Base-by-base conservation (phyloP, 2,113 vertebrate genomes). In the Stigmatopora nigra region DNA sequence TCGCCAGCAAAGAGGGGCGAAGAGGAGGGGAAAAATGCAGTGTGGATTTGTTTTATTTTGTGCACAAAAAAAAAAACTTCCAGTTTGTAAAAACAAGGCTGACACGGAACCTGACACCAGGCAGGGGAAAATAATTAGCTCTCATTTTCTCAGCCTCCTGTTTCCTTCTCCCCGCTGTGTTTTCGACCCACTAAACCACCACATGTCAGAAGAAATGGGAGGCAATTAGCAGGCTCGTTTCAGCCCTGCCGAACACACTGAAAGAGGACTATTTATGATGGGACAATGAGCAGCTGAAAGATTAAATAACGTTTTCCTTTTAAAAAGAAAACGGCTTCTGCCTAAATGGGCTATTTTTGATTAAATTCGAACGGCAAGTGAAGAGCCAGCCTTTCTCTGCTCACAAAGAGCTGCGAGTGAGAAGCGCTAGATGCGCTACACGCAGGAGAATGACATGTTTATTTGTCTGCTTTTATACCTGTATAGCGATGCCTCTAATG, bases 71-170 rank as follows among this genome's bases (percentile, higher is more conserved):
- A 48, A 98, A 97, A 97, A 94, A 92, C 95, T 98, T 98, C 94
- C 95, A 98, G 97, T 98, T 99, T 99, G 97, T 99, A 99, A 99
- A 99, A 99, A 99, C 97, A 99, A 98, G 97, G 95, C 96, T 98
- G 97, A 98, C 97, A 98, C 92, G 91, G 94, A 98, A 96, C 95
- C 97, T 98, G 97, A 99, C 97, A 99, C 94, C 95, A 97, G 95
- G 94, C 95, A 97, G 96, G 93, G 94, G 94, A 95, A 98, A 98
- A 99, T 99, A 99, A 99, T 99, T 99, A 99, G 97, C 97, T 97
- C 97, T 97, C 96, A 99, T 99, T 98, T 99, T 99, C 97, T 98
- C 97, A 98, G 94, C 93, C 96, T 97, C 94, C 95, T 94, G 95
- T 99, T 98, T 97, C 97, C 97, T 98, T 98, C 97, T 98, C 93